Evolutionary conservation across 2,888 invertebrate species (phyloP), one percentile per base, ranked within the genome.

Genomic region (Aporophyla nigra): DNA sequence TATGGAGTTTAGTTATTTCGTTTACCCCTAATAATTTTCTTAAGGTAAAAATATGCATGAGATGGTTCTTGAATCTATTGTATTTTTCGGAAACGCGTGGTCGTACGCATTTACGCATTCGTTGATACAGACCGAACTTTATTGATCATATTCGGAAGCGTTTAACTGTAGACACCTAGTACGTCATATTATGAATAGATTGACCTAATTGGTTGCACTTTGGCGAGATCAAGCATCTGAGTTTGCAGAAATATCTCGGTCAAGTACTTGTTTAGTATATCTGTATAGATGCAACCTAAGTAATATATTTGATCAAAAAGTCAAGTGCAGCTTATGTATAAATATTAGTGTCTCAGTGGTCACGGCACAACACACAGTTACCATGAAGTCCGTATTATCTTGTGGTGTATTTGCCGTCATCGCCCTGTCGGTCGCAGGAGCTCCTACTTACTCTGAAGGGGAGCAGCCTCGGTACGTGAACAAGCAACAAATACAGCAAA

Each of bases 371-470:
- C 93, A 90, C 85, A 89, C 85, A 82, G 83, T 86, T 62, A 93
- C 86, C 87, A 95, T 95, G 95, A 93, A 93, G 91, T 86, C 90
- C 73, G 88, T 91, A 68, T 76, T 91, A 80, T 89, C 90, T 71
- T 84, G 88, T 86, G 91, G 88, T 79, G 78, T 89, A 46, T 89
- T 91, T 46, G 90, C 86, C 61, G 77, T 90, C n/a, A 78, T 86
- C 43, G 79, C 78, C 66, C 56, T 90, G 61, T 79, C 87, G 9
- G 86, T 88, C 51, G 76, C 90, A 16, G 91, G 85, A 54, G 88
- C 90, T 63, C 91, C 91, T 9, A 90, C 93, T 19, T 91, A 92
- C 5, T 79, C 90, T 6, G 77, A 88, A 5, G 81, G 71, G 40
- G 88, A 90, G 7, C 87, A 83, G 4, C 80, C 80, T 53, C 74